Percentiles rank a stretch among this genome's conserved stretches.
Evolutionary conservation across 2,888 invertebrate species (phyloP).

Genomic region (Lapara coniferarum): DNA sequence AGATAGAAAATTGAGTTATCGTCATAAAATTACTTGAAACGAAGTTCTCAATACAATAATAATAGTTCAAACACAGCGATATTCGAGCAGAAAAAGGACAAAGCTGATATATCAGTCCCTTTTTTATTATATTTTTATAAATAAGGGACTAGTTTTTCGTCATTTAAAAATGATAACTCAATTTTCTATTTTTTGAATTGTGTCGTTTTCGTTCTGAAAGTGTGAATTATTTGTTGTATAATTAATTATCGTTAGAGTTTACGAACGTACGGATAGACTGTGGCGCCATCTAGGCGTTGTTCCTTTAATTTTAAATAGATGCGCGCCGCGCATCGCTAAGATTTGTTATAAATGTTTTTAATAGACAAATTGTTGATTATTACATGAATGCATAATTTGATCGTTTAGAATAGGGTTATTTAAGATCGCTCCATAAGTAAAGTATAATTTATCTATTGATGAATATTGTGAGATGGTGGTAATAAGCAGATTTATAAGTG

Average conservation of each 20-base stretch:
- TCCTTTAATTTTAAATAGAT: conserved; percentile 68
- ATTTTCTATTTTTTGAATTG: too few species aligned
- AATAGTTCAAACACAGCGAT: too few species aligned
- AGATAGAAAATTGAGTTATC: too few species aligned
- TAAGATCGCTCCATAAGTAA: conserved; percentile 83
- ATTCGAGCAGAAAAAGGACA: too few species aligned
- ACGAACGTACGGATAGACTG: conserved; percentile 57
- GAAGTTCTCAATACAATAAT: too few species aligned
- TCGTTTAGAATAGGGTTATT: conserved; percentile 82
- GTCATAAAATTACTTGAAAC: too few species aligned
- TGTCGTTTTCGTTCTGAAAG: too few species aligned
- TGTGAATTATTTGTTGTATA: conserved; percentile 61
- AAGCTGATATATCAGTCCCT: too few species aligned
- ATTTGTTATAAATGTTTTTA: conserved; percentile 78
- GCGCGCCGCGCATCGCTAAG: conserved; percentile 50
- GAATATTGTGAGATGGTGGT: conserved; percentile 69
- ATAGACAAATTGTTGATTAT: conserved; percentile 75
- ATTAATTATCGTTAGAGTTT: conserved; percentile 66
- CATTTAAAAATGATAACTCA: too few species aligned
- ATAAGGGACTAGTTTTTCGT: too few species aligned
- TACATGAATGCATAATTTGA: conserved; percentile 81
- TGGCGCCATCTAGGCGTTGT: conserved; percentile 35
- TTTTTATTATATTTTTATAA: too few species aligned
- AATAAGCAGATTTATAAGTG: conserved; percentile 73
- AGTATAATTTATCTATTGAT: conserved; percentile 81